Conservation (phyloP, 1,140 invertebrate species). For the Daktulosphaira vitifoliae region DNA sequence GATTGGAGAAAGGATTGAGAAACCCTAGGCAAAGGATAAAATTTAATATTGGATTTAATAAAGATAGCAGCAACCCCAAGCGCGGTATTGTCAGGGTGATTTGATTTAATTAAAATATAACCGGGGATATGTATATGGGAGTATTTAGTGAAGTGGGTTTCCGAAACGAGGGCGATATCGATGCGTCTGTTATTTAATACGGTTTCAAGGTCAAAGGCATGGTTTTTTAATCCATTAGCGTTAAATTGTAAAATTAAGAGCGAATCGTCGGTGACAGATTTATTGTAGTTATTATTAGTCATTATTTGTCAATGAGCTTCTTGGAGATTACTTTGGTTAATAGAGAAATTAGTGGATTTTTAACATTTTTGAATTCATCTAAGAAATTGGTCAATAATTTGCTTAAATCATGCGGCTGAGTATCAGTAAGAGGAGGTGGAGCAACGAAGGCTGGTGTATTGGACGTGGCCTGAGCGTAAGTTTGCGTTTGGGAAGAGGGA, state of each 20-base stretch:
- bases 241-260: conserved; percentile 2
- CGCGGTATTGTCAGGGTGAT: not conserved
- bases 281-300: too few relatives aligned
- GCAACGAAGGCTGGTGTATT: not conserved
- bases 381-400: not conserved
- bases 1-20: conserved; percentile 8
- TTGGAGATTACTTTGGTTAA: not conserved
- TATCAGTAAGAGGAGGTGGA: not conserved
- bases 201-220: not conserved
- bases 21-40: not conserved
- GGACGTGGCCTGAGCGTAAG: not conserved
- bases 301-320: not conserved
- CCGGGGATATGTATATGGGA: not conserved
- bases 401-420: not conserved
- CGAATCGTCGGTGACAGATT: not conserved
- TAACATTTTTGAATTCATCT: not conserved
- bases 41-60: not conserved
- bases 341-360: not conserved
- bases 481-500: not conserved
- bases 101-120: not conserved
- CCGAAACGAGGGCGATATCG: not conserved
- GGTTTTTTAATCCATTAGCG: conserved; percentile 4
- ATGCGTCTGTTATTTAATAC: not conserved
- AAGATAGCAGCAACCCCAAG: not conserved
- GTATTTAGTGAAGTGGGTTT: conserved; percentile 4